Conservation (phyloP, 53 echinoderm and acorn worm genomes). For the Temnopleurus reevesii region DNA sequence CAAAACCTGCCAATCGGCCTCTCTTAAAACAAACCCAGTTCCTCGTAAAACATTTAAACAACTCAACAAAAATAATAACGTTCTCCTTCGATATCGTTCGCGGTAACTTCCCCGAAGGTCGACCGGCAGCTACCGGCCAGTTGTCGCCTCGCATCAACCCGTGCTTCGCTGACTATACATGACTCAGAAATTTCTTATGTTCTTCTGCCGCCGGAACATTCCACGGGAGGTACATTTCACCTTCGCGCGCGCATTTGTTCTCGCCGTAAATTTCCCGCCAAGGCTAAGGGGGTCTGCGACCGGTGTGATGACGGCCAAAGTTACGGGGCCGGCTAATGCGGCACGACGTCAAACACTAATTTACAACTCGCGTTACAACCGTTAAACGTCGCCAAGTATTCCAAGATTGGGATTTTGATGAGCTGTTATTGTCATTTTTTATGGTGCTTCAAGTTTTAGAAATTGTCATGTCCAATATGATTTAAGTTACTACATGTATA, state of each 20-base stretch:
- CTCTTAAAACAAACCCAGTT: background rate
- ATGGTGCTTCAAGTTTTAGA: too few relatives aligned
- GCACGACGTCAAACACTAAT: constrained; percentile 13
- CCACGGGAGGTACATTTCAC: background rate
- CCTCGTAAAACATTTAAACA: constrained; percentile 35
- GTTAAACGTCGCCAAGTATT: constrained; percentile 20
- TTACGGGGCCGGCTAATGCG: background rate
- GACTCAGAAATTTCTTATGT: background rate
- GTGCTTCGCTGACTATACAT: background rate
- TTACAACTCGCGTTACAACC: constrained; percentile 33
- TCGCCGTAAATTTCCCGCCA: constrained; percentile 32
- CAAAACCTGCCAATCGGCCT: background rate
- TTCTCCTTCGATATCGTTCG: background rate
- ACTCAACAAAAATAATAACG: constrained; percentile 14
- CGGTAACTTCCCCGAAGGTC: background rate
- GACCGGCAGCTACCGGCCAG: background rate
- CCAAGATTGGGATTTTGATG: background rate
- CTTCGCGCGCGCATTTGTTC: constrained; percentile 28
- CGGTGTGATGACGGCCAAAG: constrained; percentile 3
- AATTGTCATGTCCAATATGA: too few relatives aligned
- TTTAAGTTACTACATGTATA: too few relatives aligned
- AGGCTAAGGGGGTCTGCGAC: background rate
- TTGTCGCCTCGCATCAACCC: background rate
- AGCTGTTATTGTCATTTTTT: background rate
- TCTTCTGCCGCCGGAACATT: background rate